A percentile compares a stretch with the other conserved stretches of the same genome.
These are phyloP conservation scores for Tribolium freemani DNA, from an alignment of 2,888 invertebrate species.

Conservation along the genomic window DNA sequence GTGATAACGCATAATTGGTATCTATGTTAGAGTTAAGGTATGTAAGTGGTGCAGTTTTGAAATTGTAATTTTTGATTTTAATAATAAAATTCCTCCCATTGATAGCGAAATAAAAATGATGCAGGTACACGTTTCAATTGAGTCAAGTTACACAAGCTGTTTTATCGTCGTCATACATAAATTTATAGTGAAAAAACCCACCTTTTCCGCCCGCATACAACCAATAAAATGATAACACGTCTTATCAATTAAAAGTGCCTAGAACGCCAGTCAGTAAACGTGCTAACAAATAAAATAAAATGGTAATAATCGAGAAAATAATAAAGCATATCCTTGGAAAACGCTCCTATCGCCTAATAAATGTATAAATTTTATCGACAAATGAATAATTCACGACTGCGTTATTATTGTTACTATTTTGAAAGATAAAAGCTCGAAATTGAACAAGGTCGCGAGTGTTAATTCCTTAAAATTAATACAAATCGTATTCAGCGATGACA, in stretches of 20 bases:
- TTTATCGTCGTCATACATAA: constrained; percentile 23
- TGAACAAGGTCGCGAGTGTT: not conserved
- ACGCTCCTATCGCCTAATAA: constrained; percentile 27
- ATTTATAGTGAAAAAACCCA: constrained; percentile 26
- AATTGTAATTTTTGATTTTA: not conserved
- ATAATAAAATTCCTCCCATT: not conserved
- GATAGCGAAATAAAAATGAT: constrained; percentile 1
- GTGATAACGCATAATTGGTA: too few species aligned
- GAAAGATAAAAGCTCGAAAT: constrained; percentile 26
- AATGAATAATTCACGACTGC: constrained; percentile 37
- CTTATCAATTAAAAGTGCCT: constrained; percentile 39
- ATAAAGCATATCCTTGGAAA: constrained; percentile 36
- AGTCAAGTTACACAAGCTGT: constrained; percentile 12
- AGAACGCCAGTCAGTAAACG: constrained; percentile 16
- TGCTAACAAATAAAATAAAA: constrained; percentile 39
- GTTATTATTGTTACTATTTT: constrained; percentile 31
- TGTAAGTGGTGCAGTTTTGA: not conserved
- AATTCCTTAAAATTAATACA: not conserved
- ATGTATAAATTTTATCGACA: constrained; percentile 34
- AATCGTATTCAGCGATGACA: constrained; percentile 51
- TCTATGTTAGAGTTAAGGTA: too few species aligned
- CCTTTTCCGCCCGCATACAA: constrained; percentile 43
- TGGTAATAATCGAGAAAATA: constrained; percentile 36
- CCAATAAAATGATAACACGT: constrained; percentile 43
- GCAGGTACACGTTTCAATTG: constrained; percentile 28